phyloP scores from a whole-genome alignment of 1,140 invertebrate species.

The Paraescarpia echinospica region DNA sequence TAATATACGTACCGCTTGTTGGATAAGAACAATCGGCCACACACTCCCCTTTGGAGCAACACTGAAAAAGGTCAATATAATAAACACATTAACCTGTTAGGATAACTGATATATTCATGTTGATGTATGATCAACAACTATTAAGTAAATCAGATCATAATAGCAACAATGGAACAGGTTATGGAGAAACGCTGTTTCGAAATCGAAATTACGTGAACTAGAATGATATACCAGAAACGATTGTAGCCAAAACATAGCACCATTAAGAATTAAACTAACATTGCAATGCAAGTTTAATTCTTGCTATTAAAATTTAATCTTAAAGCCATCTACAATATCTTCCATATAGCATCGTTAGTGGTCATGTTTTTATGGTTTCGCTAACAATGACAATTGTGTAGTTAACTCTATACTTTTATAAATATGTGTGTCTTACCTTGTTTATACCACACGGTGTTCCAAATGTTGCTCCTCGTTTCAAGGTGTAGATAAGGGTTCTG shows the following conservation, averaged over 20 bases:
- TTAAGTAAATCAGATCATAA: no score
- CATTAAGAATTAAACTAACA: no score
- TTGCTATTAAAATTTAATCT: no score
- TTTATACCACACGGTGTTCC: not conserved
- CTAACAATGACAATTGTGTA: not conserved
- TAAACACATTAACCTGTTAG: no score
- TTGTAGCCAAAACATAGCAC: not conserved
- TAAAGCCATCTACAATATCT: no score
- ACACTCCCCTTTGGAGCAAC: not conserved
- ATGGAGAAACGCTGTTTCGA: no score
- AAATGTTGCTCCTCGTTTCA: not conserved
- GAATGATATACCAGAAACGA: not conserved
- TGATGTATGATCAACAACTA: no score
- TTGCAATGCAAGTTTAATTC: no score
- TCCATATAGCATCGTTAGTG: not conserved
- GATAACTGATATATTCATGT: no score
- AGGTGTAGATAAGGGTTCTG: not conserved
- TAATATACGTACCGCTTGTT: not conserved
- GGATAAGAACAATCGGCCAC: not conserved
- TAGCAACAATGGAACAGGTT: not conserved
- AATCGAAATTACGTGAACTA: not conserved
- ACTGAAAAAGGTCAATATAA: not conserved
- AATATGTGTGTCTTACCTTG: not conserved
- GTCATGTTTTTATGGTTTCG: not conserved
- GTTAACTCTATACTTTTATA: not conserved